A percentile compares a stretch with the other conserved stretches of the same genome.
These are phyloP conservation scores for Silurus asotus DNA, from an alignment of 2,113 vertebrate species.

Conservation along the genomic window DNA sequence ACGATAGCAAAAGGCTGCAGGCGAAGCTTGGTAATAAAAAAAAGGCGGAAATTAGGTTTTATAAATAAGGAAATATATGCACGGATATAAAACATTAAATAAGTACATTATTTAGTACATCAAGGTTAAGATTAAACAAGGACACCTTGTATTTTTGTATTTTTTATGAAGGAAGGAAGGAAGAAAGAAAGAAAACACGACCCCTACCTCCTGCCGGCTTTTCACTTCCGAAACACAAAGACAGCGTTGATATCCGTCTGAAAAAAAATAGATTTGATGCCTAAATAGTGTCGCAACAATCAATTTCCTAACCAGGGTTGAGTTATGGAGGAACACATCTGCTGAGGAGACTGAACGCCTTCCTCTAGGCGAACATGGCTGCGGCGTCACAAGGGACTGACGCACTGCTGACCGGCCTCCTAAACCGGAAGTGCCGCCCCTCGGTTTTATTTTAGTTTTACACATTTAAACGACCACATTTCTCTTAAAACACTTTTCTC, in stretches of 20 bases:
- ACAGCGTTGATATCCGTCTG: not conserved
- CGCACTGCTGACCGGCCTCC: constrained; percentile 33
- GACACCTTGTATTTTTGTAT: not conserved
- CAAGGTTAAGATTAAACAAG: too few relatives aligned
- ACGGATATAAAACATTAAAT: too few relatives aligned
- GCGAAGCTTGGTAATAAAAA: too few relatives aligned
- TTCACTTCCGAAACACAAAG: constrained; percentile 31
- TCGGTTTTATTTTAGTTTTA: not conserved
- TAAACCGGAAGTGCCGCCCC: constrained; percentile 20
- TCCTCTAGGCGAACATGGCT: constrained; percentile 55
- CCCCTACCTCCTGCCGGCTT: constrained; percentile 27
- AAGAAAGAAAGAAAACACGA: not conserved
- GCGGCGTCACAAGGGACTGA: constrained; percentile 60
- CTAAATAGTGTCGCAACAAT: not conserved
- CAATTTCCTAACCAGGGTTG: constrained; percentile 1
- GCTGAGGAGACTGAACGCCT: constrained; percentile 34
- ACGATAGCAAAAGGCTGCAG: not conserved
- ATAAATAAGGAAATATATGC: too few relatives aligned
- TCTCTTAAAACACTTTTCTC: not conserved
- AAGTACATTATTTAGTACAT: too few relatives aligned
- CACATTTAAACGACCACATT: not conserved
- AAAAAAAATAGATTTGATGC: not conserved
- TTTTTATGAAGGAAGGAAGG: not conserved
- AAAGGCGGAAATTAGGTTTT: too few relatives aligned
- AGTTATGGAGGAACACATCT: constrained; percentile 40